Evolutionary conservation across 2,113 vertebrate genomes (phyloP), one percentile per base, ranked within the genome.

Genomic region (Labrus mixtus): DNA sequence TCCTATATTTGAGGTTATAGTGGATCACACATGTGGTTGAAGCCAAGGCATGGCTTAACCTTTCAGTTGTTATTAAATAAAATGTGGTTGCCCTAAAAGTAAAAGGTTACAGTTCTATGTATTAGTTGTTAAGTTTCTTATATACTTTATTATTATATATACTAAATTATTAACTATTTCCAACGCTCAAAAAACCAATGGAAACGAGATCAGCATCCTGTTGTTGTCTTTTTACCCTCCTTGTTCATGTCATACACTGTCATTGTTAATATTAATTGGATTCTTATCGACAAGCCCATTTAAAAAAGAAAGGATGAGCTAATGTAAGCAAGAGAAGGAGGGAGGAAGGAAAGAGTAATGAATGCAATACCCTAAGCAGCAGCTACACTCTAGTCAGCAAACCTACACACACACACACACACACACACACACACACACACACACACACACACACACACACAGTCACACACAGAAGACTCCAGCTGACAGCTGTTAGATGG

Each of bases 401-500:
- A 48, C 46, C 3, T 39, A 51, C 74, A 62, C 76, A 57, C 61
- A 25, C 61, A n/a, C 53, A 39, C 33, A 22, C 57, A 25, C 54
- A 63, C 55, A 66, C 53, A 54, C 65, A 67, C 46, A 10, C 29
- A 33, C 46, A 48, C 46, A n/a, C 50, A 56, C 59, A 55, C 74
- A 61, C 68, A 50, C 45, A 67, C 74, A 45, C 74, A 62, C 76
- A 57, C 62, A 29, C 61, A 16, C 45, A 41, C 36, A 22, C 58
- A 25, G 48, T 58, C 55, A 62, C 53, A 50, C 66, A 68, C 46
- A 10, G 25, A 82, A 60, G 79, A 84, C 76, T 83, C 65, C 82
- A 85, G 87, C 87, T 87, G 84, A 86, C 89, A 88, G 89, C 84
- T 83, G 81, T 84, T 84, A 89, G 89, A 90, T 91, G 81, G 84